Base-by-base conservation (phyloP, 2,888 invertebrate genomes). In the Heliconius erato region DNA sequence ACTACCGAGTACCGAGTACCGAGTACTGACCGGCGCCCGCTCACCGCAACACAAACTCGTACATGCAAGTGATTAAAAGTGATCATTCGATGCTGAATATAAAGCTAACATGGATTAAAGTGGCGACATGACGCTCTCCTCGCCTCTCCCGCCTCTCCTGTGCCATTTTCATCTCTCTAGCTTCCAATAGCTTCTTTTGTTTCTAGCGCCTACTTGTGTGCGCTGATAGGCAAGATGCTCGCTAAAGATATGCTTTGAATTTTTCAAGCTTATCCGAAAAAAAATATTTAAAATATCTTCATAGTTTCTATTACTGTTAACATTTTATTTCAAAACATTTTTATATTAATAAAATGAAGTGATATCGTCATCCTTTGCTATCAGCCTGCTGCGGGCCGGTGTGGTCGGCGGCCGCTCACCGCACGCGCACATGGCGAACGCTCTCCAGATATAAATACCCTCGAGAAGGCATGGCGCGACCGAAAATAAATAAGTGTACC, bases 1-100 rank as follows among this genome's bases (percentile, higher is more conserved):
- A 86, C 82, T 84, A 82, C 84, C 83, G 85, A 79, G 84, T 83
- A 85, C 83, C 83, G 85, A 79, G n/a, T 82, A 85, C 83, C 83
- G 85, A 79, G 84, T 83, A 85, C 82, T 83, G 85, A 85, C 86
- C 85, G 71, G 71, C 44, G 71, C 26, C 71, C 85, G 86, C 87
- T 88, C 87, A 89, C 86, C 74, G 83, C 71, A 44, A 71, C n/a
- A 44, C 40, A 40, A 44, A 54, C 35, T 23, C 32, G 35, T 59
- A 54, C 44, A 40, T 32, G 59, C 26, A 28, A 74, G 7, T 71
- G 74, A 59, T 65, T 65, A 11, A 82, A 77, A 84, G 44, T 83
- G 40, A 44, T 63, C 85, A 74, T n/a, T 86, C 82, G 12, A 23
- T 14, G 16, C 12, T 3, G 1, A 76, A 49, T 68, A 35, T 72